Percentiles rank a stretch among this genome's conserved stretches.
Conservation (phyloP, 2,888 invertebrate genomes). For the Dioctria linearis region DNA sequence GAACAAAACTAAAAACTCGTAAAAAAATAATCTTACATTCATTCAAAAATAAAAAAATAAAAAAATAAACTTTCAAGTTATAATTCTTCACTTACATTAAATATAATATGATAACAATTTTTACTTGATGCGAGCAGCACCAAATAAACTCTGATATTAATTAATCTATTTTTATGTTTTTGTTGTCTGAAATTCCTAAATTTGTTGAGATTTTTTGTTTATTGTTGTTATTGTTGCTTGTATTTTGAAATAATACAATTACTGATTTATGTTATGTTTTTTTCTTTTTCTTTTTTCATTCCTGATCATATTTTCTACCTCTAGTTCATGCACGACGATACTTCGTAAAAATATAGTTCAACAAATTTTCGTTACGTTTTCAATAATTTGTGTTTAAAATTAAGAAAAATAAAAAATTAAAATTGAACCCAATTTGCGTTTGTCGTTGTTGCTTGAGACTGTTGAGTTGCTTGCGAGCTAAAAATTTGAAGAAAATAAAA, state of each 20-base stretch:
- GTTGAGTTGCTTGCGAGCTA: constrained; percentile 51
- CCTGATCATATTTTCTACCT: constrained; percentile 18
- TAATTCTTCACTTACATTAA: constrained; percentile 25
- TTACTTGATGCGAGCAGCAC: constrained; percentile 2
- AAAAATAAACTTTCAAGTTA: neutral
- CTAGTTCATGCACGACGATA: constrained; percentile 32
- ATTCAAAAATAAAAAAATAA: neutral
- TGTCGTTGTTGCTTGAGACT: constrained; percentile 64
- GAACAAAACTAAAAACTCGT: constrained; percentile 17
- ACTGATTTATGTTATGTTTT: neutral
- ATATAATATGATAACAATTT: constrained; percentile 38
- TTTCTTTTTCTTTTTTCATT: neutral
- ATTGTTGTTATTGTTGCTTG: neutral
- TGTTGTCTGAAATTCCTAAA: constrained; percentile 27
- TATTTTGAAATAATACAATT: constrained; percentile 32
- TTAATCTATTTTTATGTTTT: neutral
- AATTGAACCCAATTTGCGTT: constrained; percentile 71
- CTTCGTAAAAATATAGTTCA: constrained; percentile 43
- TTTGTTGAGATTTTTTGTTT: constrained; percentile 13
- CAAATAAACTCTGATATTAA: constrained; percentile 38
- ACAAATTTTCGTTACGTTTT: constrained; percentile 33
- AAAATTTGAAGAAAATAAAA: neutral
- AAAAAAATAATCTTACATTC: constrained; percentile 21
- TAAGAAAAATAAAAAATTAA: constrained; percentile 65
- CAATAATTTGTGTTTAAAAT: constrained; percentile 16